Conservation (phyloP, 2,797 vertebrate genomes). For the Megaceryle alcyon region DNA sequence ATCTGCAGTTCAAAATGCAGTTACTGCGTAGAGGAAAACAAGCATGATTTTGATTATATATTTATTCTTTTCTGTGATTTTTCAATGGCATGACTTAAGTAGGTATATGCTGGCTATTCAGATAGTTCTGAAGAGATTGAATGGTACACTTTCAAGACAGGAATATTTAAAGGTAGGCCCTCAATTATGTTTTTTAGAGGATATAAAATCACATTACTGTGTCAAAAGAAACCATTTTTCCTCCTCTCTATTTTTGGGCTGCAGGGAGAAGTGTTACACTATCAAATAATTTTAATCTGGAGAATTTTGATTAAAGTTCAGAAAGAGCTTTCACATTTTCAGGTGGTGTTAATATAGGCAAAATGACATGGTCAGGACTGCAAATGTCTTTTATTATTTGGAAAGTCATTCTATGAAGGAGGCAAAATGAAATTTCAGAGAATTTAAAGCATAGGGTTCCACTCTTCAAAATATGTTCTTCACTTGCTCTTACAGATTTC, state of each 20-base stretch:
- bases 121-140: background rate
- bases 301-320: slow-evolving; percentile 15
- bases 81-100: background rate
- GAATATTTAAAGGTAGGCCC: background rate
- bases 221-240: slow-evolving; percentile 28
- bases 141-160: background rate
- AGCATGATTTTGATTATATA: background rate
- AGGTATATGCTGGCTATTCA: background rate
- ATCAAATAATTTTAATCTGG: background rate
- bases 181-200: background rate
- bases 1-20: background rate
- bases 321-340: background rate
- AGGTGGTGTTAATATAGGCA: background rate
- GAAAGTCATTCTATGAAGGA: background rate
- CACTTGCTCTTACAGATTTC: background rate
- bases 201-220: slow-evolving; percentile 11
- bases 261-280: background rate
- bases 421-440: background rate
- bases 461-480: background rate
- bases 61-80: background rate
- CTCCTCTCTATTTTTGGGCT: background rate
- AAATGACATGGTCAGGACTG: background rate
- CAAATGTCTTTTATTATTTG: background rate
- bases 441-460: background rate
- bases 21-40: background rate